phyloP scores from a whole-genome alignment of 2,113 vertebrate genomes.

The Anguilla rostrata region DNA sequence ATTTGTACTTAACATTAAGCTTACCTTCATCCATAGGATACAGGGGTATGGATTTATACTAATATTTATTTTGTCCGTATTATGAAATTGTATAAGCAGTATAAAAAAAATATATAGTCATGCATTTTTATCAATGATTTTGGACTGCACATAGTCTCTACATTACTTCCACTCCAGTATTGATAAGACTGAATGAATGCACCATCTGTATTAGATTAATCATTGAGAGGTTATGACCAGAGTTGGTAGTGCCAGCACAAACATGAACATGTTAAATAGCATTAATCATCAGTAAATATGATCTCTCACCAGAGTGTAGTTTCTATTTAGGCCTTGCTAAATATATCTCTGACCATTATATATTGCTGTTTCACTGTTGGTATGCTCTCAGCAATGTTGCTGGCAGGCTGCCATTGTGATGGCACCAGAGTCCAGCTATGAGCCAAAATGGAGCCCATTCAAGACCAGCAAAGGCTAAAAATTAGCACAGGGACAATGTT shows the following conservation, averaged over 20 bases:
- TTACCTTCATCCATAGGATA: no score
- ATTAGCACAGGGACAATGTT: not conserved
- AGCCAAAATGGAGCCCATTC: not conserved
- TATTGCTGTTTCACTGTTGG: constrained; percentile 9
- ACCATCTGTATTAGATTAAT: not conserved
- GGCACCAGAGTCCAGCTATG: not conserved
- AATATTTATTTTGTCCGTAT: no score
- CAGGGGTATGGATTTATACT: no score
- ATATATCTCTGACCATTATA: not conserved
- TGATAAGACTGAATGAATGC: not conserved
- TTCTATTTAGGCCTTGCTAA: not conserved
- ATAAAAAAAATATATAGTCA: not conserved
- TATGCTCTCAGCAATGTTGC: not conserved
- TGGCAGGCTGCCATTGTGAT: not conserved
- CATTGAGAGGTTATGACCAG: constrained; percentile 7
- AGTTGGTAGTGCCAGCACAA: not conserved
- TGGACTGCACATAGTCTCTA: not conserved
- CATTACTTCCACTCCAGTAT: not conserved
- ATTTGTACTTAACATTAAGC: no score
- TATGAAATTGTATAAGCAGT: not conserved
- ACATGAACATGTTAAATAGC: not conserved
- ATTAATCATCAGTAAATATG: constrained; percentile 14
- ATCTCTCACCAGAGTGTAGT: constrained; percentile 13
- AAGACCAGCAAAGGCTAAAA: not conserved
- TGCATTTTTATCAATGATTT: no score